phyloP scores from a whole-genome alignment of 2,113 vertebrate genomes.

The Carassius gibelio region DNA sequence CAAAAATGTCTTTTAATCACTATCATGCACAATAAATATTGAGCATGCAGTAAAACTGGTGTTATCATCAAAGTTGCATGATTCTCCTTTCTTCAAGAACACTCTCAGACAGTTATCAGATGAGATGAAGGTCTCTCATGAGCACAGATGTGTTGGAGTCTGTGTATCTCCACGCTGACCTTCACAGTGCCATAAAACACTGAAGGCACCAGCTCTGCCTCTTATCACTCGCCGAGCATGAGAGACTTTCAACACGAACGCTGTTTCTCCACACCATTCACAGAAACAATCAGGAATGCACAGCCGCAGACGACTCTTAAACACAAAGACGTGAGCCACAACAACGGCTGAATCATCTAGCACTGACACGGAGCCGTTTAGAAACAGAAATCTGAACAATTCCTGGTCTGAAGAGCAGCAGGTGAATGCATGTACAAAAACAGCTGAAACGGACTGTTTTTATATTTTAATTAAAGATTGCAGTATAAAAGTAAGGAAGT shows the following conservation, averaged over 20 bases:
- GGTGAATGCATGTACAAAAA: neutral
- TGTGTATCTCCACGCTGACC: slow-evolving; percentile 26
- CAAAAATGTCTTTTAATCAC: neutral
- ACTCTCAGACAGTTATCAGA: neutral
- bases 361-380: neutral
- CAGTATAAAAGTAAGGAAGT: neutral
- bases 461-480: neutral
- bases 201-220: neutral
- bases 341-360: neutral
- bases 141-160: slow-evolving; percentile 20
- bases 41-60: too few relatives aligned
- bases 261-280: neutral
- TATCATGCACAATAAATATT: neutral
- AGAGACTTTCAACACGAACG: slow-evolving; percentile 21
- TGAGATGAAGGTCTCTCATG: slow-evolving; percentile 2
- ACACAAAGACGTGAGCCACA: neutral
- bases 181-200: slow-evolving; percentile 11
- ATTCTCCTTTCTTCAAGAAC: neutral
- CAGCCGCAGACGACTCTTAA: neutral
- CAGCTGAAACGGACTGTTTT: neutral
- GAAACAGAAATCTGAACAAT: neutral
- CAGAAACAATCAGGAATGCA: neutral
- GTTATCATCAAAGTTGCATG: too few relatives aligned
- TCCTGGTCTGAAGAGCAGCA: neutral
- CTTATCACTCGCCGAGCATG: slow-evolving; percentile 29